Evolutionary conservation across 2,888 invertebrate genomes (phyloP), one percentile per base, ranked within the genome.

Genomic region (Drosophila emarginata): DNA sequence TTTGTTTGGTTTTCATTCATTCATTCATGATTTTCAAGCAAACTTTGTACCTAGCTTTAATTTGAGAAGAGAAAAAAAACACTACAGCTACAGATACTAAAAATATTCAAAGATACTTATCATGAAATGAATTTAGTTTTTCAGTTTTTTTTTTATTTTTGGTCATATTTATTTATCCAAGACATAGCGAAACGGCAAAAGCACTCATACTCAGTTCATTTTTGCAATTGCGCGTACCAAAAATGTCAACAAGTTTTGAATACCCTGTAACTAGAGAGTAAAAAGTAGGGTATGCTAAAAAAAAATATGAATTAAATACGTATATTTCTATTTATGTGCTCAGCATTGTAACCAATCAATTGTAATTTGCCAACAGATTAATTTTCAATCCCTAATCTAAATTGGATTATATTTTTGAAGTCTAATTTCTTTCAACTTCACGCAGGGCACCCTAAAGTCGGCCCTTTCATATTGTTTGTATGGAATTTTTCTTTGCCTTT

Each of bases 211-310:
- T 45, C 45, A 39, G 72, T 64, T 18, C 18, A 56, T 72, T 73
- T 72, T 64, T 60, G 62, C 67, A 73, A 71, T 72, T 67, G 64
- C 64, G 64, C 76, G 60, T 71, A 67, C 58, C 71, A 64, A 72
- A 78, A 68, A 70, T 77, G 77, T 85, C 75, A 65, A 50, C 57
- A 61, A 50, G 14, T 40, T 60, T 45, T 45, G 32, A 54, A 54
- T 54, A 36, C 54, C 54, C 32, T 32, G 14, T 32, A 36, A 18
- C 37, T n/a, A 12, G 45, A 11, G 5, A 7, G 11, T 45, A 21
- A 12, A 9, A 1, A 12, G 11, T 11, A 21, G 45, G 18, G 18
- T 45, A 45, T 36, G 54, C 61, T 39, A 67, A 45, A 32, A 15
- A 56, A 32, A 9, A 28, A 28, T 28, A 6, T 28, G 28, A n/a